phyloP scores from a whole-genome alignment of 2,113 vertebrate species.

The Lipophrys pholis region DNA sequence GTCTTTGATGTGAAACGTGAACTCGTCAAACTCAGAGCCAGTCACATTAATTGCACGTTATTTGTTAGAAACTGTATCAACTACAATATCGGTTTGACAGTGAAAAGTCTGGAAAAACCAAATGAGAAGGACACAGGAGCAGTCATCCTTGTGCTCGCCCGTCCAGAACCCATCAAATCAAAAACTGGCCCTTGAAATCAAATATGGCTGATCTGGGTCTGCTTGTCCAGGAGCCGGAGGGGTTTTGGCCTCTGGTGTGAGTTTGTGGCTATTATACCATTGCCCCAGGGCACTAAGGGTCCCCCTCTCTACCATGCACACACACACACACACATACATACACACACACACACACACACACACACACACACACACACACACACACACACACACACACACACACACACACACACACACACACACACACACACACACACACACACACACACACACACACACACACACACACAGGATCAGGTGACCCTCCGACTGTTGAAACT shows the following conservation, averaged over 20 bases:
- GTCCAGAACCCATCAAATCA: slow-evolving; percentile 35
- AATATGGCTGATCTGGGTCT: slow-evolving; percentile 59
- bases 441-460: slow-evolving; percentile 26
- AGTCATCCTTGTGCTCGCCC: slow-evolving; percentile 10
- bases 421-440: too few species aligned
- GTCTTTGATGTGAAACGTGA: background rate
- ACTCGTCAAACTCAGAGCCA: background rate
- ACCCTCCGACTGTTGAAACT: slow-evolving; percentile 75
- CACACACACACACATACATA: too few species aligned
- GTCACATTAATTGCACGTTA: background rate
- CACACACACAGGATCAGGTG: slow-evolving; percentile 69
- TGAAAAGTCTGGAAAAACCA: background rate
- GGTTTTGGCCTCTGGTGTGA: slow-evolving; percentile 45
- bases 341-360: too few species aligned
- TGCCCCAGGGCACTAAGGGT: slow-evolving; percentile 33
- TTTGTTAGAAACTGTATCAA: background rate
- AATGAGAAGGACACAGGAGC: slow-evolving; percentile 13
- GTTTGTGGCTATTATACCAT: slow-evolving; percentile 58
- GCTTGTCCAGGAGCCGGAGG: slow-evolving; percentile 34
- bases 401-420: too few species aligned
- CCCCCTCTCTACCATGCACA: slow-evolving; percentile 15
- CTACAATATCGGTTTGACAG: background rate
- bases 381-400: too few species aligned
- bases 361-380: background rate
- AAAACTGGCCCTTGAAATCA: slow-evolving; percentile 65